Conservation (phyloP, 2,797 vertebrate genomes). For the Crenichthys baileyi region DNA sequence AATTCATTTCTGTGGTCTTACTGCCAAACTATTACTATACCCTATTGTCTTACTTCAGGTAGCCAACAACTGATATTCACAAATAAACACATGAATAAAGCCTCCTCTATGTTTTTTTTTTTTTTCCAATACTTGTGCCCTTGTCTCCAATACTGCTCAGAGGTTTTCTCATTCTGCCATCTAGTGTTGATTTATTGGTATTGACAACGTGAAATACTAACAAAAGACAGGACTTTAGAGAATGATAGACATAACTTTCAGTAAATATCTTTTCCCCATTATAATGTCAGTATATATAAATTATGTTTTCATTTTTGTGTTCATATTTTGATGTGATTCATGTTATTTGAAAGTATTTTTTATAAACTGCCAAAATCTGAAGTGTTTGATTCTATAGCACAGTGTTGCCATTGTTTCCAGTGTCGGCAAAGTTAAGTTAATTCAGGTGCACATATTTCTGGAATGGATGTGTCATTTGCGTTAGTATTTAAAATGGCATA, state of each 20-base stretch:
- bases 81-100: neutral
- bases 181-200: constrained; percentile 58
- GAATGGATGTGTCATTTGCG: no score
- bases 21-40: neutral
- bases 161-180: constrained; percentile 60
- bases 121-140: neutral
- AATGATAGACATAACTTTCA: no score
- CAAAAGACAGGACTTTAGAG: no score
- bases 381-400: no score
- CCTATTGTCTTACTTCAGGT: neutral
- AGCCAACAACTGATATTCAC: neutral
- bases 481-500: no score
- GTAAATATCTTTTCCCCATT: neutral
- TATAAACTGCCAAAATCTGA: no score
- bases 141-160: neutral
- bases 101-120: neutral
- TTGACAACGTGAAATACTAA: neutral
- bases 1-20: neutral
- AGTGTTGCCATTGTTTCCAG: no score
- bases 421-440: no score
- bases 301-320: neutral
- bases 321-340: neutral
- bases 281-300: neutral
- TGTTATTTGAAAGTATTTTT: no score
- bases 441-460: no score